Evolutionary conservation across 1,140 invertebrate species (phyloP).

Genomic region (Macrobrachium nipponense): DNA sequence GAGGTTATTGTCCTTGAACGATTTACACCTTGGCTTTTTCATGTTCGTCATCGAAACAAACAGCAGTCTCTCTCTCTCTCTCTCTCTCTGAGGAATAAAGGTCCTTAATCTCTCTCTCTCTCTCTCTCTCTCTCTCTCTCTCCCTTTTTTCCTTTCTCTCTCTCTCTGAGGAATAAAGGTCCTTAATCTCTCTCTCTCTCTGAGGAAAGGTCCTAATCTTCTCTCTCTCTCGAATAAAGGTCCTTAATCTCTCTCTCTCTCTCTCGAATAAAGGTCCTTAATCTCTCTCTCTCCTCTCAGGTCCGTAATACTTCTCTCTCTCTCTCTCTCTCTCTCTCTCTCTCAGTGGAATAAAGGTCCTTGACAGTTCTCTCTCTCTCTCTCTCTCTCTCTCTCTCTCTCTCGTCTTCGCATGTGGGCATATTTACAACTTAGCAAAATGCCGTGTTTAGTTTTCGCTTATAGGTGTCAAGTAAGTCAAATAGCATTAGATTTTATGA

Average conservation of each 20-base stretch:
- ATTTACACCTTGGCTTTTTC: too few relatives aligned
- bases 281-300: conserved; percentile 16
- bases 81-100: too few relatives aligned
- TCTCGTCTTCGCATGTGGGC: too few relatives aligned
- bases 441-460: too few relatives aligned
- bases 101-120: conserved; percentile 16
- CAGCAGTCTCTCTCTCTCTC: background rate
- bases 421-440: too few relatives aligned
- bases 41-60: too few relatives aligned
- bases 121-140: conserved; percentile 13
- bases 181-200: conserved; percentile 3
- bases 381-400: background rate
- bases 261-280: too few relatives aligned
- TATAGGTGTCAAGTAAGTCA: too few relatives aligned
- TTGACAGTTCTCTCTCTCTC: background rate
- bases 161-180: background rate
- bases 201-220: too few relatives aligned
- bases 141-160: conserved; percentile 13
- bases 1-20: too few relatives aligned
- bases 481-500: too few relatives aligned
- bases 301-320: too few relatives aligned
- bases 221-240: background rate
- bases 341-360: background rate
- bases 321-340: conserved; percentile 26
- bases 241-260: background rate